These are phyloP conservation scores for Physocephala rufipes DNA, from an alignment of 2,888 invertebrate genomes.

Conservation along the genomic window DNA sequence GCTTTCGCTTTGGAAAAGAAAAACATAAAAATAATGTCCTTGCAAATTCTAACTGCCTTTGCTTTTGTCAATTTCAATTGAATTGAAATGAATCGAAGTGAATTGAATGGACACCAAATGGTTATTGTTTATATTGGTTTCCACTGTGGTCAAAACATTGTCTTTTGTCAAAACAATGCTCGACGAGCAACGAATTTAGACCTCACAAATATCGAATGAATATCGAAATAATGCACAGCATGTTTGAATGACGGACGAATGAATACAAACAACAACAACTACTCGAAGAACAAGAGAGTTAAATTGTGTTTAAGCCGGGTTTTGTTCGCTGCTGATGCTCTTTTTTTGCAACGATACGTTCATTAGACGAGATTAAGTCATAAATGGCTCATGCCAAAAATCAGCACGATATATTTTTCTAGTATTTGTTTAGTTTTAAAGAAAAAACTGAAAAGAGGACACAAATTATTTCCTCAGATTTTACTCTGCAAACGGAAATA, in stretches of 20 bases:
- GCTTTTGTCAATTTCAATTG: constrained; percentile 32
- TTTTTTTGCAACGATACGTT: constrained; percentile 2
- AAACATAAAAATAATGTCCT: constrained; percentile 16
- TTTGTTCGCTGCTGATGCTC: not conserved
- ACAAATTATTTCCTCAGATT: no score
- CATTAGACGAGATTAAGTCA: constrained; percentile 16
- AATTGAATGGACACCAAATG: not conserved
- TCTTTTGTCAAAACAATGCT: constrained; percentile 33
- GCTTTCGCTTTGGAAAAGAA: no score
- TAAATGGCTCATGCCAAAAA: constrained; percentile 27
- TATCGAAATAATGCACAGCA: no score
- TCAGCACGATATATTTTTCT: not conserved
- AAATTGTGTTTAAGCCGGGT: not conserved
- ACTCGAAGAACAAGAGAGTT: not conserved
- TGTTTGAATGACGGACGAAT: not conserved
- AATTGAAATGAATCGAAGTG: not conserved
- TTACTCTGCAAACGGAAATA: no score
- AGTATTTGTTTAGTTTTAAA: not conserved
- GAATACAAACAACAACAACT: not conserved
- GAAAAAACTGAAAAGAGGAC: not conserved
- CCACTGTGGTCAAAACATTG: constrained; percentile 47
- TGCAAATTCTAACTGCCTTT: constrained; percentile 24
- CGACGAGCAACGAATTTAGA: constrained; percentile 21
- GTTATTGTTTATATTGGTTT: constrained; percentile 45
- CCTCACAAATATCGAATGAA: constrained; percentile 20